phyloP scores from a whole-genome alignment of 1,140 invertebrate genomes.

The Cephus cinctus region DNA sequence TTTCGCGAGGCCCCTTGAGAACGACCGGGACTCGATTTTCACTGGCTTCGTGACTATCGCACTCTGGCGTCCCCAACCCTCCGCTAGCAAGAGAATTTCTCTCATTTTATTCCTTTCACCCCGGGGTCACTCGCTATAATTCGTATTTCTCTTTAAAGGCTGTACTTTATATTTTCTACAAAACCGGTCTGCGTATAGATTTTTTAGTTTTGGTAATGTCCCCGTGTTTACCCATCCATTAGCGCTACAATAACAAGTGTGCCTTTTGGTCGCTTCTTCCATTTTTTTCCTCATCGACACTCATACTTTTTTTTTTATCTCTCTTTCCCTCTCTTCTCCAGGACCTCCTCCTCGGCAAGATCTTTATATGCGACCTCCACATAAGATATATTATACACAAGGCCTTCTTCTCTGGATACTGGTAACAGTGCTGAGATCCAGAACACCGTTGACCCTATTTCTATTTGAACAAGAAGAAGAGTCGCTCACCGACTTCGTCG shows the following conservation, averaged over 20 bases:
- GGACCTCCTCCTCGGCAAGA: background rate
- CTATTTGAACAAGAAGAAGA: too few relatives aligned
- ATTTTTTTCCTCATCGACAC: conserved; percentile 4
- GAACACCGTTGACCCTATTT: background rate
- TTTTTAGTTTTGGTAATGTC: conserved; percentile 2
- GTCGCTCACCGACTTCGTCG: too few relatives aligned
- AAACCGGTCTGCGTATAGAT: too few relatives aligned
- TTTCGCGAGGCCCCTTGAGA: conserved; percentile 47
- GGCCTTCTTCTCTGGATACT: background rate
- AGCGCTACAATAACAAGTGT: conserved; percentile 33
- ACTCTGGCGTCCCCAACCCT: too few relatives aligned
- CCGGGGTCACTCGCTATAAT: too few relatives aligned
- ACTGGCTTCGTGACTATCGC: too few relatives aligned
- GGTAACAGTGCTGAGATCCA: background rate
- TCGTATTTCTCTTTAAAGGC: too few relatives aligned
- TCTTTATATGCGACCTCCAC: background rate
- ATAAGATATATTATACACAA: background rate
- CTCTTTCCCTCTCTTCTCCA: background rate
- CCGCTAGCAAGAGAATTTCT: too few relatives aligned
- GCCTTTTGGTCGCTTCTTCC: conserved; percentile 5
- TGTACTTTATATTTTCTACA: too few relatives aligned
- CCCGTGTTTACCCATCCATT: conserved; percentile 32
- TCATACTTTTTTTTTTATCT: background rate
- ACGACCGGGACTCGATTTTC: too few relatives aligned
- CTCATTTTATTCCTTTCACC: too few relatives aligned